Percentiles rank a stretch among this genome's conserved stretches.
These are phyloP conservation scores for Poeciliopsis turrubarensis DNA, from an alignment of 2,113 vertebrate genomes.

Conservation along the genomic window DNA sequence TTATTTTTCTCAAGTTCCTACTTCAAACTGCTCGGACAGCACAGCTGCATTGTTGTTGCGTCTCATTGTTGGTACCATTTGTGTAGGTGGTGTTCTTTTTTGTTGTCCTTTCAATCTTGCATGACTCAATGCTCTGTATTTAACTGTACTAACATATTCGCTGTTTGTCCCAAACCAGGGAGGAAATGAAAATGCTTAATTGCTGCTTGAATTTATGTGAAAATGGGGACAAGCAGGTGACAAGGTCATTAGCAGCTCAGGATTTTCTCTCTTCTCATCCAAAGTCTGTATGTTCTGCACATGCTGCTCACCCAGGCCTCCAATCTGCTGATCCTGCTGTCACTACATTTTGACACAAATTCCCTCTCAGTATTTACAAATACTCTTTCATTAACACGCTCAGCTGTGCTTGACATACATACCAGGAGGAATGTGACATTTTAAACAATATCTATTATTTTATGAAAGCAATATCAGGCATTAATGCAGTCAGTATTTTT, in stretches of 20 bases:
- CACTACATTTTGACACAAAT: constrained; percentile 46
- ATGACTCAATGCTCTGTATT: neutral
- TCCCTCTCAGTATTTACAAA: constrained; percentile 2
- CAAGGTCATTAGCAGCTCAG: constrained; percentile 45
- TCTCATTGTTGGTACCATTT: neutral
- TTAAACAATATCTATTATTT: neutral
- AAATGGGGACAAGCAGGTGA: constrained; percentile 41
- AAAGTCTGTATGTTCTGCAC: constrained; percentile 15
- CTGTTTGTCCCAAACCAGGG: neutral
- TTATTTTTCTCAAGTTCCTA: neutral
- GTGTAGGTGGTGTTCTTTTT: constrained; percentile 37
- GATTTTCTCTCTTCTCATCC: constrained; percentile 11
- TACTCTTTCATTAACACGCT: constrained; percentile 8
- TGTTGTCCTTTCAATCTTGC: constrained; percentile 1
- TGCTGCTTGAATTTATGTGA: constrained; percentile 27
- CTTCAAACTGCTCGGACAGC: neutral
- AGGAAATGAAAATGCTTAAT: constrained; percentile 13
- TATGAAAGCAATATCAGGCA: neutral
- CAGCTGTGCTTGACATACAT: constrained; percentile 7
- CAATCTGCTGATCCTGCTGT: constrained; percentile 39
- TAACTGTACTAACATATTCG: neutral
- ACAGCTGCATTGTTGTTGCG: neutral
- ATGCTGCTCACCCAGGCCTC: constrained; percentile 12
- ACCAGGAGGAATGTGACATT: no score
- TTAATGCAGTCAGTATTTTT: neutral